These are phyloP conservation scores for Epicampocera succincta DNA, from an alignment of 2,888 invertebrate genomes.

Conservation along the genomic window DNA sequence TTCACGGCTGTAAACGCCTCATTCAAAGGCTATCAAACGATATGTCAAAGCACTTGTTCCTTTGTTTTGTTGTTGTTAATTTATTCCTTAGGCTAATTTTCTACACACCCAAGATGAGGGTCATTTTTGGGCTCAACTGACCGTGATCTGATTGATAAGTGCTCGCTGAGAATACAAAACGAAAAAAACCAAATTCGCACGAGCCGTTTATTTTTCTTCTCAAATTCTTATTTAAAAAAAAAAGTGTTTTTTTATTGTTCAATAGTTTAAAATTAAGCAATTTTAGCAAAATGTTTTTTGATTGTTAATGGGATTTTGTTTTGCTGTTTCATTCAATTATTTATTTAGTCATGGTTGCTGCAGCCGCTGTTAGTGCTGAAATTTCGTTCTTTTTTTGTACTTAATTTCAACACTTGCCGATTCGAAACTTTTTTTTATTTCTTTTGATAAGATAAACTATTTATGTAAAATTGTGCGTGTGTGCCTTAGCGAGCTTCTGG, in stretches of 20 bases:
- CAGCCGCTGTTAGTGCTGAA: slow-evolving; percentile 11
- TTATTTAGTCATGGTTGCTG: slow-evolving; percentile 36
- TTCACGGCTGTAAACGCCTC: background rate
- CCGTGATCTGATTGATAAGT: slow-evolving; percentile 52
- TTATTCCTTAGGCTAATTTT: slow-evolving; percentile 49
- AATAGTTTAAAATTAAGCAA: slow-evolving; percentile 8
- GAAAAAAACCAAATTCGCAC: slow-evolving; percentile 8
- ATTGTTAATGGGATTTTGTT: background rate
- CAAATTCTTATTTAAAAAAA: background rate
- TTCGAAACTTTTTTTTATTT: slow-evolving; percentile 12
- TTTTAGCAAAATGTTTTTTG: slow-evolving; percentile 4
- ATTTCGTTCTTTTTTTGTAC: slow-evolving; percentile 13
- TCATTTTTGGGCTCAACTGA: slow-evolving; percentile 58
- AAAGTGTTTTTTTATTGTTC: slow-evolving; percentile 13
- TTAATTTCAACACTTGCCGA: slow-evolving; percentile 1
- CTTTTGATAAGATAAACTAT: too few species aligned
- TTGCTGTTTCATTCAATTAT: slow-evolving; percentile 38
- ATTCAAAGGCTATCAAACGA: background rate
- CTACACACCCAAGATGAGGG: too few species aligned
- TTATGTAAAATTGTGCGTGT: too few species aligned
- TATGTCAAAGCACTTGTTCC: slow-evolving; percentile 26
- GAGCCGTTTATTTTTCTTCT: slow-evolving; percentile 1
- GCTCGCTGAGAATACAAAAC: background rate
- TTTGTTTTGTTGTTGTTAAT: background rate
- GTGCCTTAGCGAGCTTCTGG: too few species aligned